Base-by-base conservation (phyloP, 1,140 invertebrate species). In the Brachionus plicatilis region DNA sequence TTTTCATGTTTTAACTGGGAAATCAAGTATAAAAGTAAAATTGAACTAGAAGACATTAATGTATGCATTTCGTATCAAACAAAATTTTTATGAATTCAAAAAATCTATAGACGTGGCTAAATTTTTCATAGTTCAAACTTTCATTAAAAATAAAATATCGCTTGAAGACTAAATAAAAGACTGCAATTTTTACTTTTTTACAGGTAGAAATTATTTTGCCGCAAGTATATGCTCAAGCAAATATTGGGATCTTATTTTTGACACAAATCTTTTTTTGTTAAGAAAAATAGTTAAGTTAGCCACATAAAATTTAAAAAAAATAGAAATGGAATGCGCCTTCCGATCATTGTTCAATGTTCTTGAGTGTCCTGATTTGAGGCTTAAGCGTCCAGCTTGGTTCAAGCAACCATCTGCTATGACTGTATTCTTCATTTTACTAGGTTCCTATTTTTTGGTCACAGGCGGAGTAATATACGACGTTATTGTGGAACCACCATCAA, bases 381-480 rank as follows among this genome's bases (percentile, higher is more conserved):
- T 98, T 33, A 96, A 96, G 87, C 93, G 92, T 86, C 95, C 95
- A 79, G 93, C 94, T 92, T 97, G 95, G 95, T 89, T 97, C 45
- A 93, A 94, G 56, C 92, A 94, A 90, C 97, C 97, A 0, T 96
- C 95, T 68, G 93, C 96, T 27, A 98, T 97, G 95, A 92, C 93
- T 85, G 94, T 97, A 84, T 98, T 97, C 90, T 92, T 94, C 12
- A 90, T 96, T 75, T 93, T 98, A 47, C 90, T 99, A 47, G 89
- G 95, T 24, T 97, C 96, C 3, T 99, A 99, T 90, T 99, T 99
- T 91, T 91, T 99, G 85, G 96, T 99, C 50, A 98, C 96, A 79
- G 97, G 96, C 93, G 96, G 96, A 85, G 96, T 98, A 45, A 98
- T 98, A 87, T 98, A 98, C 90, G 96, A 98, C 91, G 95, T 99